phyloP scores from a whole-genome alignment of 2,888 invertebrate genomes.

The Hypomecis atomaria region DNA sequence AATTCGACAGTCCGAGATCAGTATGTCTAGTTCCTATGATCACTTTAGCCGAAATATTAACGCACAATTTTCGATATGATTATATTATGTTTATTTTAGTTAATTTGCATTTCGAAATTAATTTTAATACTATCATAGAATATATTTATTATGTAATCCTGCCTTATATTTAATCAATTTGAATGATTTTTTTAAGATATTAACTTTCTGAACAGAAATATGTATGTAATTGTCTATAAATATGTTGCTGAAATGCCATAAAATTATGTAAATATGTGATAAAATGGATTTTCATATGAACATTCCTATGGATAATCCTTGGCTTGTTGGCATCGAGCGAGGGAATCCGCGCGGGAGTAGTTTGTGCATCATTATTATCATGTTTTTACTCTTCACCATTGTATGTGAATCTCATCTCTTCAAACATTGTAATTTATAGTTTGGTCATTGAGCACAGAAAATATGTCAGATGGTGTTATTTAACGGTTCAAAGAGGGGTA shows the following conservation, averaged over 20 bases:
- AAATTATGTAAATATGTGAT: slow-evolving; percentile 9
- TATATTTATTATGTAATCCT: slow-evolving; percentile 11
- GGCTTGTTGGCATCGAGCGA: slow-evolving; percentile 25
- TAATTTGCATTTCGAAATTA: slow-evolving; percentile 25
- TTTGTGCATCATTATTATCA: slow-evolving; percentile 5
- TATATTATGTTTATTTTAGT: slow-evolving; percentile 18
- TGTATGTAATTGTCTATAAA: neutral
- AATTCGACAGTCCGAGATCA: slow-evolving; percentile 40
- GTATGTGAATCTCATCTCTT: slow-evolving; percentile 40
- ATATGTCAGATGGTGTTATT: too few relatives aligned
- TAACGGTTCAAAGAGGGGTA: too few relatives aligned
- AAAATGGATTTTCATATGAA: slow-evolving; percentile 26
- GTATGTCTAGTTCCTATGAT: slow-evolving; percentile 61
- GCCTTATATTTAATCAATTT: slow-evolving; percentile 4
- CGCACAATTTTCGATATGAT: slow-evolving; percentile 55
- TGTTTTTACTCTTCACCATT: slow-evolving; percentile 2
- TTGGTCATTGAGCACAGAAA: neutral
- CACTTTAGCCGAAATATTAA: slow-evolving; percentile 48
- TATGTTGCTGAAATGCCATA: neutral
- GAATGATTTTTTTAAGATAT: slow-evolving; percentile 1
- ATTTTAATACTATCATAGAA: slow-evolving; percentile 12
- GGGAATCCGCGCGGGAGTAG: neutral
- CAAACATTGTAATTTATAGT: neutral
- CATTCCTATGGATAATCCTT: slow-evolving; percentile 40
- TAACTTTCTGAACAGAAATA: neutral